Percentiles rank a stretch among this genome's conserved stretches.
phyloP scores from a whole-genome alignment of 2,888 invertebrate genomes.

The Tenthredo amoena region DNA sequence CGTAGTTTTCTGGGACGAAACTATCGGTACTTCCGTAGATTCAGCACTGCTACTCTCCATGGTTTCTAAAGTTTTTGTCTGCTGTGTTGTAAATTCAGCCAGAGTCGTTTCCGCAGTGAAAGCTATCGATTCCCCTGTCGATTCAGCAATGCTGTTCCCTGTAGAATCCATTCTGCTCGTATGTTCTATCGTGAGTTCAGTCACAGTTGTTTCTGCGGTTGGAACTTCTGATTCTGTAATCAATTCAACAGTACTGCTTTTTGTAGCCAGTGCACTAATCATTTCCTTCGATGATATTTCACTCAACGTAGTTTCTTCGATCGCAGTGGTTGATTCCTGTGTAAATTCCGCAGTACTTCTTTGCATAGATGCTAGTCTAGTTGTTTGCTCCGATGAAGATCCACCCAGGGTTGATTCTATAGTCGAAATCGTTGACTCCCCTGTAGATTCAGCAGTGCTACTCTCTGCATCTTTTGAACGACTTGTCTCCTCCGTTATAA shows the following conservation, averaged over 20 bases:
- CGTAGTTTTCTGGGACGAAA: not conserved
- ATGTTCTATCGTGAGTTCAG: not conserved
- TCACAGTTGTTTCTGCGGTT: not conserved
- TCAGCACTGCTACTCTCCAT: not conserved
- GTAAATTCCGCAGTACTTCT: conserved; percentile 32
- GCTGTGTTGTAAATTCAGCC: not conserved
- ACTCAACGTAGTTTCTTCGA: conserved; percentile 42
- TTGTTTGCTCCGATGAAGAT: not conserved
- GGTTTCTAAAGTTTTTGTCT: not conserved
- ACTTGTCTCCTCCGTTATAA: conserved; percentile 47
- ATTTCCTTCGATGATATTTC: conserved; percentile 14
- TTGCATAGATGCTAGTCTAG: not conserved
- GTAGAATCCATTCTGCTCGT: not conserved
- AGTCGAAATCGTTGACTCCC: not conserved
- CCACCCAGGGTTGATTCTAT: not conserved
- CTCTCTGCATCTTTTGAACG: not conserved
- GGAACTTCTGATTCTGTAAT: not conserved
- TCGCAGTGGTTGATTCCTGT: conserved; percentile 37
- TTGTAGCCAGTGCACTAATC: not conserved
- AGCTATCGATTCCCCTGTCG: conserved; percentile 27
- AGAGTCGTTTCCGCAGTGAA: not conserved
- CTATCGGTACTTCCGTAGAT: not conserved
- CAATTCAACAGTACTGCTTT: no score
- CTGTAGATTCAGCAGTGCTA: not conserved
- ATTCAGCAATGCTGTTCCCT: conserved; percentile 10